Evolutionary conservation across 2,888 invertebrate species (phyloP).

Genomic region (Yponomeuta cagnagella): DNA sequence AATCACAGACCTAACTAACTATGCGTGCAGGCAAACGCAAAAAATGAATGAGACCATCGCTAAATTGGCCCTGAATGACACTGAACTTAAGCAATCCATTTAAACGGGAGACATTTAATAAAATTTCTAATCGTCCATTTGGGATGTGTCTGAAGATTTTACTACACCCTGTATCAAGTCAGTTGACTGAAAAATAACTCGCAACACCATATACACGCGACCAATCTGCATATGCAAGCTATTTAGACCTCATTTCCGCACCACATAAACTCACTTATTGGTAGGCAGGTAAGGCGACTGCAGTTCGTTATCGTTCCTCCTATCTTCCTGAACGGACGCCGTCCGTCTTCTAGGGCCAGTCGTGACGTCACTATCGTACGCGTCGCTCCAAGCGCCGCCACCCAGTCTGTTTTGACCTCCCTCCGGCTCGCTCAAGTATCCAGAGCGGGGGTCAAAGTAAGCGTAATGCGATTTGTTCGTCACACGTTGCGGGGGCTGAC

Average conservation of each 20-base stretch:
- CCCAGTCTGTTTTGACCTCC: slow-evolving; percentile 43
- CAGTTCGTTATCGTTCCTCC: slow-evolving; percentile 44
- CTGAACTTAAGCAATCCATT: too few relatives aligned
- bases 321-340: slow-evolving; percentile 64
- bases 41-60: slow-evolving; percentile 8
- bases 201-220: too few relatives aligned
- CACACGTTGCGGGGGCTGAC: slow-evolving; percentile 53
- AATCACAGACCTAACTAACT: too few relatives aligned
- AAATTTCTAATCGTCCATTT: too few relatives aligned
- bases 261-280: slow-evolving; percentile 50
- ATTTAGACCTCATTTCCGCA: too few relatives aligned
- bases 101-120: too few relatives aligned
- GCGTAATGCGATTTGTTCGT: slow-evolving; percentile 62
- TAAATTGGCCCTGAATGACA: too few relatives aligned
- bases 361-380: slow-evolving; percentile 65
- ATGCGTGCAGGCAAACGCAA: too few relatives aligned
- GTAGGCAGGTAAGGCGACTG: slow-evolving; percentile 51
- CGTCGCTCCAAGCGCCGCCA: slow-evolving; percentile 59
- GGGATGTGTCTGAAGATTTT: too few relatives aligned
- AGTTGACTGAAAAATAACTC: too few relatives aligned
- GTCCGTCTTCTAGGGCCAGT: slow-evolving; percentile 54
- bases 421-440: slow-evolving; percentile 69
- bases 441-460: slow-evolving; percentile 70
- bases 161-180: too few relatives aligned
- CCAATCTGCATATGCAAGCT: too few relatives aligned